Evolutionary conservation across 2,113 vertebrate species (phyloP).

Genomic region (Rynchops niger): DNA sequence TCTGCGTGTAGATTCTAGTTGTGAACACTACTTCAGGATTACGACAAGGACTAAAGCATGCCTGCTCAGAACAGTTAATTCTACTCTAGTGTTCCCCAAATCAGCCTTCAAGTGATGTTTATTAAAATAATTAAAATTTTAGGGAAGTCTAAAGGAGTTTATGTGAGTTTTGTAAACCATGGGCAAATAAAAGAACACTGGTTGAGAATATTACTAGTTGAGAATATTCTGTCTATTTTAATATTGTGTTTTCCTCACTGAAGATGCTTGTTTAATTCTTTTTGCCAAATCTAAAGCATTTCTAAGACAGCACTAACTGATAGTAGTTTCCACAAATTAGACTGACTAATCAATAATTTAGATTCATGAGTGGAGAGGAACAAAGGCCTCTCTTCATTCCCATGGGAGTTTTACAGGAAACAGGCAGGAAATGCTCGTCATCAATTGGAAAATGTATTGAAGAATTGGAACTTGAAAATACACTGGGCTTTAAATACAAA

Average conservation of each 20-base stretch:
- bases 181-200: neutral
- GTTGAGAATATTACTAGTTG: neutral
- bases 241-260: neutral
- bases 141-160: neutral
- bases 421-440: neutral
- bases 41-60: neutral
- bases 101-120: neutral
- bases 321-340: neutral
- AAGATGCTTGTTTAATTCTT: neutral
- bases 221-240: neutral
- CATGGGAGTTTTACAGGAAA: conserved; percentile 12
- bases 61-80: neutral
- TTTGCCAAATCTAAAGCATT: neutral
- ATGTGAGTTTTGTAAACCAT: neutral
- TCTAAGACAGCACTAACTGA: neutral
- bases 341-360: conserved; percentile 57
- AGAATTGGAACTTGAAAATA: neutral
- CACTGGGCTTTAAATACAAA: conserved; percentile 2
- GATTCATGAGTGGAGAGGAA: conserved; percentile 9
- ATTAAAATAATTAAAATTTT: neutral
- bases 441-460: neutral
- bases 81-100: neutral
- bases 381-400: conserved; percentile 17
- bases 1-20: neutral
- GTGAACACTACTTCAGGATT: neutral